Evolutionary conservation across 2,113 vertebrate species (phyloP).

Genomic region (Illadopsis cleaveri): DNA sequence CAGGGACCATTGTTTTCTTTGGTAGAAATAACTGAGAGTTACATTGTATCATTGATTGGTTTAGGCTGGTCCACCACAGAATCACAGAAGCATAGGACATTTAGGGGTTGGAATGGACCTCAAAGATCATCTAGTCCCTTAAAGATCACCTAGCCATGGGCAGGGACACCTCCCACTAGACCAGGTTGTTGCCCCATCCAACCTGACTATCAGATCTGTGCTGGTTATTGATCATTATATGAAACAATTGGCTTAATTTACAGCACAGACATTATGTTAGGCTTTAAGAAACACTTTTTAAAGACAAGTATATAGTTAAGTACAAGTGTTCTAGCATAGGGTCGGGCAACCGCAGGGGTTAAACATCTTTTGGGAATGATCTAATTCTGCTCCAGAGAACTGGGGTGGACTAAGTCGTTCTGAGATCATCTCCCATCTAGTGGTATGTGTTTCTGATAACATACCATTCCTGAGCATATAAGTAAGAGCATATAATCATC

Average conservation of each 20-base stretch:
- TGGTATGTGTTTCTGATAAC: neutral
- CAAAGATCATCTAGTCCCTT: too few species aligned
- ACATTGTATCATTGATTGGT: neutral
- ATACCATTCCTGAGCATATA: neutral
- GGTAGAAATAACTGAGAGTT: neutral
- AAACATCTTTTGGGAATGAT: neutral
- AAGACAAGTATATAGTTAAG: neutral
- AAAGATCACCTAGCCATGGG: neutral
- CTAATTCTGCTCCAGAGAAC: neutral
- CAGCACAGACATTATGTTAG: neutral
- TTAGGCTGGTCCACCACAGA: neutral
- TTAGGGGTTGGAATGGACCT: neutral
- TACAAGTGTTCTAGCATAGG: neutral
- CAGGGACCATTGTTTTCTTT: neutral
- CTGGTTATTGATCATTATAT: neutral
- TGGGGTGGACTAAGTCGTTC: neutral
- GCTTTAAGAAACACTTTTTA: neutral
- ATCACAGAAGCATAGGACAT: neutral
- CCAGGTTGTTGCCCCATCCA: too few species aligned
- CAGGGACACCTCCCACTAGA: neutral
- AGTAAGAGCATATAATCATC: neutral
- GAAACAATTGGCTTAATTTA: neutral
- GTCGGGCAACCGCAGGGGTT: neutral
- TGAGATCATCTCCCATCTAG: neutral
- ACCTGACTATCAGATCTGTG: neutral